Evolutionary conservation across 2,888 invertebrate species (phyloP).

Genomic region (Cheilosia pagana): DNA sequence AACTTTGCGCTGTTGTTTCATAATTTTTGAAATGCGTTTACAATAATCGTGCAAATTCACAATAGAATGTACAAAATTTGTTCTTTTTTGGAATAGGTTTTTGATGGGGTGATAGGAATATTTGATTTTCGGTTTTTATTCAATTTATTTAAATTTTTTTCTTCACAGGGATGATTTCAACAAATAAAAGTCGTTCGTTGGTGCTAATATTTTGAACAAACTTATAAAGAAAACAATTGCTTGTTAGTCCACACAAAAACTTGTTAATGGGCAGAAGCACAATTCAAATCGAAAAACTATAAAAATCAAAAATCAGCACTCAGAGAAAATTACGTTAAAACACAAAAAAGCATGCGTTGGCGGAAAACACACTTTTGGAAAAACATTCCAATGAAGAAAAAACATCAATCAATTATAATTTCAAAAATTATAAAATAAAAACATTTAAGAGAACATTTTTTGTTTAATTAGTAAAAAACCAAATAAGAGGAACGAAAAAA

Average conservation of each 20-base stretch:
- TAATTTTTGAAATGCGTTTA: constrained; percentile 73
- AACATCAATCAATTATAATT: constrained; percentile 65
- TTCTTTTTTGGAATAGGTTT: constrained; percentile 21
- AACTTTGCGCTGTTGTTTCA: constrained; percentile 59
- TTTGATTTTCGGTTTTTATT: constrained; percentile 1
- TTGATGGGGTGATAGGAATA: constrained; percentile 19
- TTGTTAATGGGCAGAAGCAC: too few relatives aligned
- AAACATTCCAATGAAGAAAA: constrained; percentile 74
- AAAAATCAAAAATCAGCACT: constrained; percentile 17
- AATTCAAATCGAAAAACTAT: background rate
- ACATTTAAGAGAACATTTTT: constrained; percentile 41
- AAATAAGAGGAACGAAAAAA: constrained; percentile 77
- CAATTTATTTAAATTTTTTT: background rate
- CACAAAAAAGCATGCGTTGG: constrained; percentile 64
- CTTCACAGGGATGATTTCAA: constrained; percentile 46
- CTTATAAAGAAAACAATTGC: background rate
- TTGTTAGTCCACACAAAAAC: constrained; percentile 27
- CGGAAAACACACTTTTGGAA: constrained; percentile 40
- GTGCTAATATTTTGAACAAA: constrained; percentile 52
- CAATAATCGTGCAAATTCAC: constrained; percentile 64
- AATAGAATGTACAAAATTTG: constrained; percentile 17
- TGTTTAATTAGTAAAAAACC: constrained; percentile 75
- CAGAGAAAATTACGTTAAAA: background rate
- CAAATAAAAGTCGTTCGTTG: constrained; percentile 23
- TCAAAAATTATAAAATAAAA: constrained; percentile 74